Evolutionary conservation across 2,113 vertebrate genomes (phyloP), one percentile per base, ranked within the genome.

Genomic region (Pionites leucogaster): DNA sequence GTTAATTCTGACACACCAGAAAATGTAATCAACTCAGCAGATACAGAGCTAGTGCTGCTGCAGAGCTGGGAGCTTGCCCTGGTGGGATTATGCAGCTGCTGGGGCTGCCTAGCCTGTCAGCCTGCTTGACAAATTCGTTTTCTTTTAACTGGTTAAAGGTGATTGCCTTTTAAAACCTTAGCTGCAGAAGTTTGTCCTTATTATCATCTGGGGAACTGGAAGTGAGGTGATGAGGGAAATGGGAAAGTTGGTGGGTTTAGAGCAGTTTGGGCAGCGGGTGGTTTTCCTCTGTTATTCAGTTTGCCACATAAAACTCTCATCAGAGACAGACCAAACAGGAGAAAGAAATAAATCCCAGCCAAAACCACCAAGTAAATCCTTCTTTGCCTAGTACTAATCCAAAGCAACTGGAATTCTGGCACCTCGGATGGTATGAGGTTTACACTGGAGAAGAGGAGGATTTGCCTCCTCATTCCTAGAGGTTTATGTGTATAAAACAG

Each of bases 101-200:
- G 62, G 33, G 39, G 46, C 67, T 84, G 76, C 74, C 60, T 46
- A 65, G 7, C 57, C 68, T 86, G 76, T 84, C 83, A 90, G 35
- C 13, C 42, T 4, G 6, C 69, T 94, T 89, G 80, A 90, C 53
- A 91, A 93, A 94, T 44, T 82, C 10, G 59, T 97, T 95, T 89
- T 59, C 59, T 94, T 85, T 83, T 74, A 78, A 88, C 69, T 74
- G 23, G 29, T 94, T 83, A 67, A 46, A 91, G 72, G 16, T 25
- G 23, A 46, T 68, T 50, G 35, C 27, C 23, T 75, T 86, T 59
- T 75, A 78, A 94, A 84, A 29, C 29, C 37, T 39, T 35, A 37
- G 60, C 25, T 85, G 65, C 49, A 67, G 50, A 91, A 84, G 24
- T 57, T 86, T 71, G 22, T 11, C 29, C 16, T 31, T 60, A 31